Evolutionary conservation across 2,797 vertebrate species (phyloP).

Genomic region (Lophotriccus pileatus): DNA sequence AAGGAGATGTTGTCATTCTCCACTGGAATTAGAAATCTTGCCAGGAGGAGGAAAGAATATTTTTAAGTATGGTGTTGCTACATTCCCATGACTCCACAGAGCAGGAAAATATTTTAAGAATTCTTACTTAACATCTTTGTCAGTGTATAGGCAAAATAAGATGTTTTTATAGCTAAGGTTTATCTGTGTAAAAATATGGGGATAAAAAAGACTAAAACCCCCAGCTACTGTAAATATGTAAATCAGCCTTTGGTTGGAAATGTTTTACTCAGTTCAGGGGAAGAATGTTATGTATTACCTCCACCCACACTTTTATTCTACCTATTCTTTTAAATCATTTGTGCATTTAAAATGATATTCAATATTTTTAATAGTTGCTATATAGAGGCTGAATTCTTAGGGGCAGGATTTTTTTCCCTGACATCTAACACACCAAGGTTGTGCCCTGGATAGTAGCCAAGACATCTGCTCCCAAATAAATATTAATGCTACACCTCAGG

Average conservation of each 20-base stretch:
- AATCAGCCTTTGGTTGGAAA: not conserved
- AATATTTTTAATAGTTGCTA: not conserved
- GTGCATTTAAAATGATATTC: not conserved
- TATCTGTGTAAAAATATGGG: not conserved
- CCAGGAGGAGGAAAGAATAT: slow-evolving; percentile 17
- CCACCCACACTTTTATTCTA: not conserved
- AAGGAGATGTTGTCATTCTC: slow-evolving; percentile 20
- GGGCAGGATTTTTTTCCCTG: not conserved
- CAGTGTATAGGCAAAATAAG: not conserved
- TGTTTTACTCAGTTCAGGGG: not conserved
- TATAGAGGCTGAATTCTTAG: not conserved
- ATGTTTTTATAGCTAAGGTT: not conserved
- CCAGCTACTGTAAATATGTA: not conserved
- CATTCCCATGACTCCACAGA: not conserved
- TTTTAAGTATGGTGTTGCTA: slow-evolving; percentile 4
- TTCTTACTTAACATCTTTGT: not conserved
- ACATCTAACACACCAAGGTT: not conserved
- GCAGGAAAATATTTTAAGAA: not conserved
- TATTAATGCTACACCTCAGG: slow-evolving; percentile 10
- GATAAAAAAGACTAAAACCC: not conserved
- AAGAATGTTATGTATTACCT: not conserved
- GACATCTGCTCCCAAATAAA: slow-evolving; percentile 18
- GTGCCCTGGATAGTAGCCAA: not conserved
- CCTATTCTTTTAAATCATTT: not conserved
- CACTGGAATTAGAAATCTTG: slow-evolving; percentile 18